Conservation (phyloP, 2,113 vertebrate species). For the Neomonachus schauinslandi region DNA sequence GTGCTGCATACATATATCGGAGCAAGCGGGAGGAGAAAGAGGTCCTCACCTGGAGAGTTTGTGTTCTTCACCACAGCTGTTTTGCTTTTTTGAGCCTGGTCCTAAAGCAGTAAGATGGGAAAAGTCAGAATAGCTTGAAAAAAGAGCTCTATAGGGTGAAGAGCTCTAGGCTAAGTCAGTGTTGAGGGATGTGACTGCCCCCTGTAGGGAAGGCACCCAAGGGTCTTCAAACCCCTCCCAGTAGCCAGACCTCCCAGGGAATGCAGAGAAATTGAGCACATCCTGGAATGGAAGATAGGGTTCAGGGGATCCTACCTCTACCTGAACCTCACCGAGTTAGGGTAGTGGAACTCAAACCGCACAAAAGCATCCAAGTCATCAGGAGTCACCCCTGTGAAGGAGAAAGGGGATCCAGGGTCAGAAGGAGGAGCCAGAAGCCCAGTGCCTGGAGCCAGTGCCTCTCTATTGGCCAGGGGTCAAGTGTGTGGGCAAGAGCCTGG, state of each 20-base stretch:
- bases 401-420: not conserved
- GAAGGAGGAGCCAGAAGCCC: not conserved
- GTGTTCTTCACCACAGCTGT: constrained; percentile 96
- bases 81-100: constrained; percentile 96
- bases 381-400: constrained; percentile 90
- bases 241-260: not conserved
- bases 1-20: not conserved
- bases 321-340: constrained; percentile 93
- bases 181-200: not conserved
- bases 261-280: not conserved
- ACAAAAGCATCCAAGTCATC: constrained; percentile 94
- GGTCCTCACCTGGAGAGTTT: constrained; percentile 93
- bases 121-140: constrained; percentile 25
- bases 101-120: constrained; percentile 84
- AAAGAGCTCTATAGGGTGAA: not conserved
- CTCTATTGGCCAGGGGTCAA: not conserved
- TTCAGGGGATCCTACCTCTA: not conserved
- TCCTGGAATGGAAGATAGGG: not conserved
- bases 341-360: constrained; percentile 97
- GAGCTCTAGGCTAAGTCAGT: not conserved
- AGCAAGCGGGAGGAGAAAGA: not conserved
- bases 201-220: not conserved
- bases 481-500: not conserved
- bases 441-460: not conserved
- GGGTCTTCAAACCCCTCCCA: not conserved